Conservation (phyloP, 2,113 vertebrate genomes). For the Pangasianodon hypophthalmus region DNA sequence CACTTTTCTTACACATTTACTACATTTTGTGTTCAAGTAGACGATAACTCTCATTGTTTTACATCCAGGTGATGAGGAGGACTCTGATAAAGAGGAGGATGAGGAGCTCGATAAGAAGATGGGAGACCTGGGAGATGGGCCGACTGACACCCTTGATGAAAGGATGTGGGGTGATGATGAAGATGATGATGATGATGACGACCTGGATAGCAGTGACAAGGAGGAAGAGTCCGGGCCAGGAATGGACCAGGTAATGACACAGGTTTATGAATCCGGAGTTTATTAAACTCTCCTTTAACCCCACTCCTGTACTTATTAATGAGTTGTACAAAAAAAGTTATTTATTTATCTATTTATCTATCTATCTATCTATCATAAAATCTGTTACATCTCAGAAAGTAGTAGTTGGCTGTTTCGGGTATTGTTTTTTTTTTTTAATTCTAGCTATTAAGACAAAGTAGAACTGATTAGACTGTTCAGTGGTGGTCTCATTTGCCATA, state of each 20-base stretch:
- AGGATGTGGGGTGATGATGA: conserved; percentile 90
- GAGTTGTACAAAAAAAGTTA: too few relatives aligned
- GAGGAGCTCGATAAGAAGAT: conserved; percentile 93
- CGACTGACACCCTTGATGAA: conserved; percentile 92
- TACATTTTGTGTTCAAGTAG: background rate
- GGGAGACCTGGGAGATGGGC: conserved; percentile 88
- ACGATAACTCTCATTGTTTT: background rate
- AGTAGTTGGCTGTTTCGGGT: too few relatives aligned
- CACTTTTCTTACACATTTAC: too few relatives aligned
- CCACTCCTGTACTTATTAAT: too few relatives aligned
- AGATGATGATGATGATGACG: conserved; percentile 71
- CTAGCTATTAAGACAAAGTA: background rate
- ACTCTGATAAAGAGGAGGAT: conserved; percentile 81
- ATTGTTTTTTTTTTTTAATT: background rate
- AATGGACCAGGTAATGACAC: conserved; percentile 88
- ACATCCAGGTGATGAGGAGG: conserved; percentile 75
- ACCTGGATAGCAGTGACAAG: conserved; percentile 74
- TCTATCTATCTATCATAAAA: too few relatives aligned
- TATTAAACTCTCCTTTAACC: too few relatives aligned
- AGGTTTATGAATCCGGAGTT: background rate
- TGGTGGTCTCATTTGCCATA: background rate
- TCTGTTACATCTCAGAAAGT: too few relatives aligned
- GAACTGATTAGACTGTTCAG: background rate
- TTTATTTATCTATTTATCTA: too few relatives aligned
- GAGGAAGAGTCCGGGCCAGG: conserved; percentile 90